Base-by-base conservation (phyloP, 2,888 invertebrate genomes). In the Amphipoea oculea region DNA sequence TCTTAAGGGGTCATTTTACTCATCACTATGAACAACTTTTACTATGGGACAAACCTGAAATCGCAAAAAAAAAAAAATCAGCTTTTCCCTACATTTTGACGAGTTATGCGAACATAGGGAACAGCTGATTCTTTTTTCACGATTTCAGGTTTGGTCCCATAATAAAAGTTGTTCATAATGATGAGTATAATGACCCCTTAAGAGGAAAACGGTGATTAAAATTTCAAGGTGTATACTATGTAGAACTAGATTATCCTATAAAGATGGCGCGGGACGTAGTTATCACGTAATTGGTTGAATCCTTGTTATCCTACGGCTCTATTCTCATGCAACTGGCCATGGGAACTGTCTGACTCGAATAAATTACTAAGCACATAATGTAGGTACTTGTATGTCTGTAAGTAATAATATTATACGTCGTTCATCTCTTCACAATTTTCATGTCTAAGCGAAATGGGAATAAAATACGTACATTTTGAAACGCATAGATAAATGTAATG, bases 211-310 rank as follows among this genome's bases (percentile, higher is more conserved):
- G 29, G 29, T 29, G 29, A 29, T 29, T 29, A 29, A 29, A 29
- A 29, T 29, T 29, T 29, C 29, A 29, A 0, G 29, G 29, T 29
- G 29, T 36, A 63, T 36, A 63, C 36, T 29, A 36, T 60, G n/a
- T 69, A 57, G 51, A 42, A 60, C 36, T 48, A 63, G 1, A 14
- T 20, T 54, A 23, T 54, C 60, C 17, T 60, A 48, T 54, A 42
- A 73, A 63, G 68, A 69, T 40, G 54, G 12, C 40, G 23, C 68
- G 60, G 2, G 76, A 45, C 65, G 70, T 65, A 54, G 72, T 81
- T 40, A 67, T 54, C 70, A 48, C 40, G 66, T 76, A 87, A 85
- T 85, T 85, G 85, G 68, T 69, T 80, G 11, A 63, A 81, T 85
- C 85, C 81, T 85, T 75, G 73, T 76, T 76, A 87, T 48, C 60